A percentile compares a stretch with the other conserved stretches of the same genome.
These are phyloP conservation scores for Sarcophaga variegata DNA, from an alignment of 2,888 invertebrate genomes.

Conservation along the genomic window DNA sequence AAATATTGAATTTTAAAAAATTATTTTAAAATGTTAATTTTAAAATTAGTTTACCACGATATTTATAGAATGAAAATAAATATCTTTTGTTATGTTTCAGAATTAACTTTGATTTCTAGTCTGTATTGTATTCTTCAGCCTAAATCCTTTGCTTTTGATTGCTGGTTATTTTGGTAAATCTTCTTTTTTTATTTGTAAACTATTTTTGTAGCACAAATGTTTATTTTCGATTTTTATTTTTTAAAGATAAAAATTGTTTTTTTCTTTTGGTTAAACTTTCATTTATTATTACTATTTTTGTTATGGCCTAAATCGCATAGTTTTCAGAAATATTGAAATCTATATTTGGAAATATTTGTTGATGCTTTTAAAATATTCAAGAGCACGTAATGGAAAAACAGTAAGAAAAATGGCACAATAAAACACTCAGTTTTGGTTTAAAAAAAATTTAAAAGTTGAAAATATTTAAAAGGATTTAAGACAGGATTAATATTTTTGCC, in stretches of 20 bases:
- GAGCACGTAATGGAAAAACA: background rate
- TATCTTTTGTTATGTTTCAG: too few species aligned
- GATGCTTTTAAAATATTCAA: constrained; percentile 60
- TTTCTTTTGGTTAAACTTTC: constrained; percentile 11
- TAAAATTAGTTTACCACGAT: too few species aligned
- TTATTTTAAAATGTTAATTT: too few species aligned
- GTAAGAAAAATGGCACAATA: background rate
- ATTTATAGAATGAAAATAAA: too few species aligned
- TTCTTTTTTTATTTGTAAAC: background rate
- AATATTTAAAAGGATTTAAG: too few species aligned
- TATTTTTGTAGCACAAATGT: background rate
- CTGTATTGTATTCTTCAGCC: too few species aligned
- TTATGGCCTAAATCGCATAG: constrained; percentile 39
- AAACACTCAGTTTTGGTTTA: too few species aligned
- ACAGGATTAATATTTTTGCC: too few species aligned
- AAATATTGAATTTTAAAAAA: too few species aligned
- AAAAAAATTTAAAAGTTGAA: too few species aligned
- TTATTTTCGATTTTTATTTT: background rate
- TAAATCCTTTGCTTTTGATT: constrained; percentile 33
- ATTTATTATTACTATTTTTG: constrained; percentile 34
- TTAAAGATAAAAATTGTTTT: constrained; percentile 18
- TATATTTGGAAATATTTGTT: constrained; percentile 31
- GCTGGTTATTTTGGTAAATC: constrained; percentile 9
- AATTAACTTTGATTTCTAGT: too few species aligned
- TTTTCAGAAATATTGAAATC: constrained; percentile 53